Evolutionary conservation across 2,113 vertebrate species (phyloP).

Genomic region (Silurus meridionalis): DNA sequence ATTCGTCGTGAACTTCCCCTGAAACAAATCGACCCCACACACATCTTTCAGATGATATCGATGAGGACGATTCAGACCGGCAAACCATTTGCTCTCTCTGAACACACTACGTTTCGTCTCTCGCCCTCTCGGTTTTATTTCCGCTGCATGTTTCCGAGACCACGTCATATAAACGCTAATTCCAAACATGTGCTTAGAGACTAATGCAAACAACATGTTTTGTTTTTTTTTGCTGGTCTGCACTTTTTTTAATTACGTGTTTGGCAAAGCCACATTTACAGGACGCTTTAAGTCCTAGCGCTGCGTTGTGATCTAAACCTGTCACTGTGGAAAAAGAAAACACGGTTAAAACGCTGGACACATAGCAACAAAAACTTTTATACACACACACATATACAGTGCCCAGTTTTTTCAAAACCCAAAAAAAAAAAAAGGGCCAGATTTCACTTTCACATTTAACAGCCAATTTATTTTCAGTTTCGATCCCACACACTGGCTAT

Average conservation of each 20-base stretch:
- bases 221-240: neutral
- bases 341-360: neutral
- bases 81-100: neutral
- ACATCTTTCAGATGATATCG: neutral
- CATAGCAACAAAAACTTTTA: neutral
- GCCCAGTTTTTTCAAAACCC: neutral
- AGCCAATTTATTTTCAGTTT: neutral
- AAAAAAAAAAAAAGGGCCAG: neutral
- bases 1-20: too few species aligned
- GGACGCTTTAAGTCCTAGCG: neutral
- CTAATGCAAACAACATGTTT: neutral
- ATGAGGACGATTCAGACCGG: too few species aligned
- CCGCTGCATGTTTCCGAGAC: constrained; percentile 28
- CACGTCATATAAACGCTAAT: constrained; percentile 41
- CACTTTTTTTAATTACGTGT: neutral
- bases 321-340: neutral
- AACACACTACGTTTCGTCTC: neutral
- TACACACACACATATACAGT: neutral
- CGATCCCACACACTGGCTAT: neutral
- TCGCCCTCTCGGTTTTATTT: neutral
- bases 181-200: constrained; percentile 32
- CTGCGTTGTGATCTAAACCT: neutral
- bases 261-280: neutral
- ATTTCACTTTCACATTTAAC: neutral
- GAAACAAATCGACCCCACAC: neutral